Base-by-base conservation (phyloP, 2,113 vertebrate species). In the Scolopax mira region DNA sequence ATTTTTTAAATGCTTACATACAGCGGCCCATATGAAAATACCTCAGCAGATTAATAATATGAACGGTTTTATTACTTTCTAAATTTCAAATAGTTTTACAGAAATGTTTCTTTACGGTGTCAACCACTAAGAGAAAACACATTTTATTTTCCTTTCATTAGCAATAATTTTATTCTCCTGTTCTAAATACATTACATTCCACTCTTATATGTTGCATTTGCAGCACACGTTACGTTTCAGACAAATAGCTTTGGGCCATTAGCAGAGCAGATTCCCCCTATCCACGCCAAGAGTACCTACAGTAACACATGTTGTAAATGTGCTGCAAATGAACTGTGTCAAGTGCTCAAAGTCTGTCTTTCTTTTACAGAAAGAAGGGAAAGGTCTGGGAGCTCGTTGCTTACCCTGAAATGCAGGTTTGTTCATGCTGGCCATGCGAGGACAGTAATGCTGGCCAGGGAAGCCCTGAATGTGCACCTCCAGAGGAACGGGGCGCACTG, bases 391-490 rank as follows among this genome's bases (percentile, higher is more conserved):
- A 82, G 88, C 28, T 67, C 31, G 35, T 2, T 79, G 49, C 96
- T 97, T 97, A 99, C 99, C 99, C 97, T 99, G 99, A 96, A 99
- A 99, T 27, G 99, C 97, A 85, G 99, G 99, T 96, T 99, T 99
- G 97, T 99, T 99, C 99, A 99, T 99, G 96, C 98, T 99, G 92
- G 99, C 99, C 99, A 99, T 99, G 79, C 99, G 99, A 93, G 99
- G 99, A 97, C 99, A 99, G 97, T 99, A 99, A 93, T 99, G 99
- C 88, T 99, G 99, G 23, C 99, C 99, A 22, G 99, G 99, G 96
- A 99, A 99, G 44, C 99, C 99, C 3, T 99, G 98, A 95, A 99
- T 99, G 96, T 99, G 99, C 78, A 99, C 99, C 96, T 99, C 99
- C 92, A 99, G 97, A 1, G 99, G 99, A 91, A 99, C 99, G 0